Evolutionary conservation across 92 coral and sea anemone genomes (phyloP).

Genomic region (Diadumene lineata): DNA sequence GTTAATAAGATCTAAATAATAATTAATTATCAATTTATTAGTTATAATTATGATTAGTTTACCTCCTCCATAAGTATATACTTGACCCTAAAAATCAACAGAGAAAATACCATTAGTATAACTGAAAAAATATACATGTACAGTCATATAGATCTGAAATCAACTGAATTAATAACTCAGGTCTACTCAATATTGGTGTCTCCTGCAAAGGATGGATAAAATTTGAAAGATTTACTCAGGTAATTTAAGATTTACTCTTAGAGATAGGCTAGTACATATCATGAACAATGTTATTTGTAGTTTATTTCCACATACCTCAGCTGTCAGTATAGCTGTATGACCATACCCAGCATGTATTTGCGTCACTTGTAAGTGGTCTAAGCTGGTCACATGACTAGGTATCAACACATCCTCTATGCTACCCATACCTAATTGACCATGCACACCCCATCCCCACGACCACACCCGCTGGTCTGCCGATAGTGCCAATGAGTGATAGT

Average conservation of each 20-base stretch:
- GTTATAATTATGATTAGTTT: neutral
- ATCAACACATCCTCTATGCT: constrained; percentile 83
- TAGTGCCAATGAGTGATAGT: constrained; percentile 93
- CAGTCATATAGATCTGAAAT: neutral
- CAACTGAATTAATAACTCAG: too few relatives aligned
- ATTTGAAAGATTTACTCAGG: too few relatives aligned
- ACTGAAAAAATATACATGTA: neutral
- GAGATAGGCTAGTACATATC: too few relatives aligned
- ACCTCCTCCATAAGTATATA: constrained; percentile 96
- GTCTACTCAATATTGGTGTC: too few relatives aligned
- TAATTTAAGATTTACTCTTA: too few relatives aligned
- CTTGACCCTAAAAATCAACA: constrained; percentile 65
- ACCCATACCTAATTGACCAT: constrained; percentile 95
- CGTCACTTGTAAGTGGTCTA: constrained; percentile 66
- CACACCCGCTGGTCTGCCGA: constrained; percentile 89
- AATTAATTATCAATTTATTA: too few relatives aligned
- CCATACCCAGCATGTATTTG: constrained; percentile 96
- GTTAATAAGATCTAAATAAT: too few relatives aligned
- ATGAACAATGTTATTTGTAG: too few relatives aligned
- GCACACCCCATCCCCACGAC: constrained; percentile 99
- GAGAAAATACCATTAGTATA: neutral
- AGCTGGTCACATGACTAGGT: constrained; percentile 82
- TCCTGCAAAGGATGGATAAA: too few relatives aligned
- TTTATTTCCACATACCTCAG: constrained; percentile 44
- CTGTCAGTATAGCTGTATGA: constrained; percentile 72